Conservation (phyloP, 1,140 invertebrate genomes). For the Gryllus bimaculatus region DNA sequence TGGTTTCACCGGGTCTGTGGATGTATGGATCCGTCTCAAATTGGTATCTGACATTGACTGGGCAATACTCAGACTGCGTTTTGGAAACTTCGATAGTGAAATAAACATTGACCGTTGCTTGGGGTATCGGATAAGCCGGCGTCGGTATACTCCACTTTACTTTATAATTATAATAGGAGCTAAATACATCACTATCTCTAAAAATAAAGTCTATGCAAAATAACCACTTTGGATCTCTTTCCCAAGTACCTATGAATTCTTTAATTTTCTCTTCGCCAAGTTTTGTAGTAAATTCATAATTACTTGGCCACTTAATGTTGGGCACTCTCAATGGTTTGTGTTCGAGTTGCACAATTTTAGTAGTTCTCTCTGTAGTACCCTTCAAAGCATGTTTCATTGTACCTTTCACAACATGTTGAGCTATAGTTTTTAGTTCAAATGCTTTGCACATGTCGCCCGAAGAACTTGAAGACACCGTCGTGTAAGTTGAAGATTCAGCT, state of each 20-base stretch:
- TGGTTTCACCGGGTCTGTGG: slow-evolving; percentile 22
- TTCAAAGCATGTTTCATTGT: not conserved
- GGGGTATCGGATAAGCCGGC: slow-evolving; percentile 28
- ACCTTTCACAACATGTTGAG: not conserved
- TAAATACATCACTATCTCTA: not conserved
- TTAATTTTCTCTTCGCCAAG: not conserved
- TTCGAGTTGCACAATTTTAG: too few relatives aligned
- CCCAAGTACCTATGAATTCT: not conserved
- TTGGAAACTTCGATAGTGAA: slow-evolving; percentile 24
- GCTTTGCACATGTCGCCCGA: not conserved
- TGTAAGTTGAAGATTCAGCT: too few relatives aligned
- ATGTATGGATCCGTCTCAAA: slow-evolving; percentile 18
- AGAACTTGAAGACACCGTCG: not conserved
- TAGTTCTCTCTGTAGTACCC: not conserved
- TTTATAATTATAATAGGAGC: slow-evolving; percentile 9
- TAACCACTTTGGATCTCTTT: not conserved
- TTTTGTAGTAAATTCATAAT: not conserved
- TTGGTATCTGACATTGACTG: slow-evolving; percentile 27
- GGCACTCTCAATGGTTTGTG: too few relatives aligned
- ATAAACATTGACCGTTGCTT: slow-evolving; percentile 28
- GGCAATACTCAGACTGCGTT: slow-evolving; percentile 21
- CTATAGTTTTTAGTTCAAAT: not conserved
- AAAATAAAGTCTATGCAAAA: not conserved
- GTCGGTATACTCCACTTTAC: slow-evolving; percentile 31
- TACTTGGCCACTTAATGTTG: not conserved